Evolutionary conservation across 2,113 vertebrate genomes (phyloP), one percentile per base, ranked within the genome.

Genomic region (Sisor rabdophorus): DNA sequence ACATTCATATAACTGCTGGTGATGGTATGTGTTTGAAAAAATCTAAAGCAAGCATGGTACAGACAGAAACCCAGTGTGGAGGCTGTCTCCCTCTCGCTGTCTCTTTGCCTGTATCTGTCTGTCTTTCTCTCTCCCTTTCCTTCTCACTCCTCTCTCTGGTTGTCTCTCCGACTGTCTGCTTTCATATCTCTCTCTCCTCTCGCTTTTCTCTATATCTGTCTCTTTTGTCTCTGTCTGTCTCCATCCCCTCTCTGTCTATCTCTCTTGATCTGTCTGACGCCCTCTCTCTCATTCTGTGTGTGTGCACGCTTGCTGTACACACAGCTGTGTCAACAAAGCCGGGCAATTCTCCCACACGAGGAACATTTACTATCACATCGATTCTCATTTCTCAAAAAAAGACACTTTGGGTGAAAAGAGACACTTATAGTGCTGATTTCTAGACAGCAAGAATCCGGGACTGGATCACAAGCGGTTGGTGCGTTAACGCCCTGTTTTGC

Each of bases 281-380:
- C 20, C 11, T 47, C 0, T 47, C 40, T 67, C 1, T 67, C 12
- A 11, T 79, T 71, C 61, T 30, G 52, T 83, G 79, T 28, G n/a
- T n/a, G n/a, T n/a, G n/a, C n/a, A n/a, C n/a, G n/a, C n/a, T n/a
- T n/a, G 64, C 68, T 60, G n/a, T 79, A 59, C 47, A 59, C 40
- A 77, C 90, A 90, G 89, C 89, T 92, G 89, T 90, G 88, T 89
- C 87, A 90, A 91, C 75, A 85, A 68, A 85, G 86, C 63, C 48
- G 30, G 44, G 44, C 59, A 69, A 69, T 79, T 48, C 73, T 36
- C 77, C 78, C 71, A 79, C 82, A 61, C 77, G 63, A 87, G 85
- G 72, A 86, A 84, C 79, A 83, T 87, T 88, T 86, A 84, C 82
- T 55, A 60, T 76, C 78, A 50, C 59, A 74, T 80, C 80, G 71